Percentiles rank a stretch among this genome's conserved stretches.
phyloP scores from a whole-genome alignment of 2,113 vertebrate species.

The Bos taurus region ARS-UCD2.0 NC_037328.1:89949001-89949500 shows the following conservation, averaged over 20 bases:
- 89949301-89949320: slow-evolving; percentile 19
- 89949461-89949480: slow-evolving; percentile 54
- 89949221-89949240: background rate
- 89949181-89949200: background rate
- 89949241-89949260: background rate
- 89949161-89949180: background rate
- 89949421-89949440: slow-evolving; percentile 54
- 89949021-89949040: background rate
- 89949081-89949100: slow-evolving; percentile 11
- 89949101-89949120: background rate
- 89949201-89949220: background rate
- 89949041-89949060: background rate
- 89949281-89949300: slow-evolving; percentile 16
- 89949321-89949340: slow-evolving; percentile 42
- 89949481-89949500: slow-evolving; percentile 26
- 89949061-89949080: background rate
- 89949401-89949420: slow-evolving; percentile 63
- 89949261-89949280: background rate
- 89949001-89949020: background rate
- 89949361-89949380: slow-evolving; percentile 46
- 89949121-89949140: background rate
- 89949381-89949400: slow-evolving; percentile 62
- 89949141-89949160: background rate
- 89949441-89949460: slow-evolving; percentile 44
- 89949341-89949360: slow-evolving; percentile 53